Conservation (phyloP, 1,140 invertebrate genomes). For the Teleogryllus occipitalis region DNA sequence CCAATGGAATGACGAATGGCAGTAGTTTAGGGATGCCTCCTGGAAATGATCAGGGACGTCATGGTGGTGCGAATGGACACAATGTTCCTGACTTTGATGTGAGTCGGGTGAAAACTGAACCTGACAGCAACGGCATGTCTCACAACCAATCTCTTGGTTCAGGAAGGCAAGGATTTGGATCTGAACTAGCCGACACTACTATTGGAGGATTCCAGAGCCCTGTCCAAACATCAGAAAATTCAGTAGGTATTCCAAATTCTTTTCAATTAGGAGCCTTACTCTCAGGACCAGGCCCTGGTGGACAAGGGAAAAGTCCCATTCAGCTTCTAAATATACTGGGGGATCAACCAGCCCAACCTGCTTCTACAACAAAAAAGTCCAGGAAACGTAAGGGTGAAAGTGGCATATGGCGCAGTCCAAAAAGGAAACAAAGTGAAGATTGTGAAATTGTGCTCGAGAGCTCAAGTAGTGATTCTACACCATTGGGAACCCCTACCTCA, state of each 20-base stretch:
- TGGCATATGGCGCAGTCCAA: slow-evolving; percentile 18
- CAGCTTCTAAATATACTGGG: slow-evolving; percentile 9
- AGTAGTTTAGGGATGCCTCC: slow-evolving; percentile 34
- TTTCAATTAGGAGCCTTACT: slow-evolving; percentile 15
- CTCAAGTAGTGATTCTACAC: slow-evolving; percentile 57
- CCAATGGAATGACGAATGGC: slow-evolving; percentile 26
- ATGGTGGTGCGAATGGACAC: slow-evolving; percentile 13
- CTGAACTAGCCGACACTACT: slow-evolving; percentile 14
- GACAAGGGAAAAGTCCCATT: slow-evolving; percentile 9
- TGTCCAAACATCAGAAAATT: background rate
- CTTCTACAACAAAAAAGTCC: slow-evolving; percentile 9
- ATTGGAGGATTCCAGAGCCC: slow-evolving; percentile 14
- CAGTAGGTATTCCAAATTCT: background rate
- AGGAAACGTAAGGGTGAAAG: slow-evolving; percentile 11
- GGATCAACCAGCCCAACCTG: background rate
- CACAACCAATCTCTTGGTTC: slow-evolving; percentile 15
- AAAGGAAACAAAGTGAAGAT: slow-evolving; percentile 29
- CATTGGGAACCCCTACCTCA: slow-evolving; percentile 42
- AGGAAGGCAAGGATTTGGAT: slow-evolving; percentile 16
- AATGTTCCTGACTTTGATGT: slow-evolving; percentile 19
- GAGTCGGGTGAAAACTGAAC: slow-evolving; percentile 17
- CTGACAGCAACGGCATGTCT: slow-evolving; percentile 8
- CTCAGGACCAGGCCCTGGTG: background rate
- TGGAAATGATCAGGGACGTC: slow-evolving; percentile 34
- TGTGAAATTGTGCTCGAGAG: slow-evolving; percentile 48